A percentile compares a stretch with the other conserved stretches of the same genome.
These are phyloP conservation scores for Pseudanteris insignis DNA, from an alignment of 2,888 invertebrate genomes.

Conservation along the genomic window DNA sequence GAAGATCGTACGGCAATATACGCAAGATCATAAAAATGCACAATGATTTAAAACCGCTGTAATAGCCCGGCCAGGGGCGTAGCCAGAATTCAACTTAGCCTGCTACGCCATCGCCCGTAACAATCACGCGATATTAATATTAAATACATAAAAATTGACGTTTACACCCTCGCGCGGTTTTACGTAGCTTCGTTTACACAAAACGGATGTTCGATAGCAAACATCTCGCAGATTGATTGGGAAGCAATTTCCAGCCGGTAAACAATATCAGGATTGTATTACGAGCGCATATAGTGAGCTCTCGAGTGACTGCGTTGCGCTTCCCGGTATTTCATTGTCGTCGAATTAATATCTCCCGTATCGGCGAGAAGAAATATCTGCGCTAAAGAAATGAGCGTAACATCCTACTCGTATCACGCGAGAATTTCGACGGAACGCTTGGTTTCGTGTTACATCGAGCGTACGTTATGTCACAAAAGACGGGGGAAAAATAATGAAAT, in stretches of 20 bases:
- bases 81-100: slow-evolving; percentile 29
- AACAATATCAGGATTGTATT: slow-evolving; percentile 27
- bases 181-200: no score
- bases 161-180: slow-evolving; percentile 2
- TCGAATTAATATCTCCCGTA: slow-evolving; percentile 39
- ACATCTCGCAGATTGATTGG: slow-evolving; percentile 10
- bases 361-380: slow-evolving; percentile 39
- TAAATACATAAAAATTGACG: slow-evolving; percentile 11
- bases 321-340: slow-evolving; percentile 40
- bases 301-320: slow-evolving; percentile 35
- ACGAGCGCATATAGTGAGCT: slow-evolving; percentile 23
- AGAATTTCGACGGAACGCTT: slow-evolving; percentile 31
- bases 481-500: slow-evolving; percentile 26
- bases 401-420: slow-evolving; percentile 38
- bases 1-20: slow-evolving; percentile 42
- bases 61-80: slow-evolving; percentile 40
- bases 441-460: slow-evolving; percentile 33
- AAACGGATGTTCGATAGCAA: background rate
- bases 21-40: slow-evolving; percentile 45
- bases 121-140: slow-evolving; percentile 31
- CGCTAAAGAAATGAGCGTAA: slow-evolving; percentile 23
- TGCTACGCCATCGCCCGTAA: slow-evolving; percentile 26
- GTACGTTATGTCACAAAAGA: slow-evolving; percentile 24
- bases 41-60: slow-evolving; percentile 46
- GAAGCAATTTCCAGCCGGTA: slow-evolving; percentile 12